Percentiles rank a stretch among this genome's conserved stretches.
These are phyloP conservation scores for Mechanitis messenoides DNA, from an alignment of 2,888 invertebrate species.

Conservation along the genomic window DNA sequence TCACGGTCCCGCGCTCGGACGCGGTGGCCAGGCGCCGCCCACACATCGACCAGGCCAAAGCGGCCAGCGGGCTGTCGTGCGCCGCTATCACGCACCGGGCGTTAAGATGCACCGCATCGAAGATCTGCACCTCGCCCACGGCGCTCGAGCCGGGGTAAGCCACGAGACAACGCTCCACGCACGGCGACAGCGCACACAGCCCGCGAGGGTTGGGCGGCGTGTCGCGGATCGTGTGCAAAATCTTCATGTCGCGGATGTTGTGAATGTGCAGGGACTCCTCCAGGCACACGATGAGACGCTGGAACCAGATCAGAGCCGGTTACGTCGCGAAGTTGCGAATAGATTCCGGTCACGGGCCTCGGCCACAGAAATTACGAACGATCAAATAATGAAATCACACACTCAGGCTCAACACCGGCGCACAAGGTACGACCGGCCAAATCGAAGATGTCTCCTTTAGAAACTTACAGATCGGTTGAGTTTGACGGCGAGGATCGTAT, in stretches of 20 bases:
- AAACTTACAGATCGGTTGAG: conserved; percentile 91
- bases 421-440: no score
- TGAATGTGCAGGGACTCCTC: conserved; percentile 99
- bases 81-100: conserved; percentile 98
- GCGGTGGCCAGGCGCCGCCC: conserved; percentile 90
- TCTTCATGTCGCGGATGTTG: conserved; percentile 98
- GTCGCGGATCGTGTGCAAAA: conserved; percentile 97
- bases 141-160: conserved; percentile 97
- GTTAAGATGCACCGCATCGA: conserved; percentile 93
- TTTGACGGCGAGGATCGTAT: conserved; percentile 96
- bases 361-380: no score
- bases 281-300: conserved; percentile 96
- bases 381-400: no score
- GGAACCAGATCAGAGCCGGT: conserved; percentile 27
- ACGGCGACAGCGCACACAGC: conserved; percentile 91
- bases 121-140: conserved; percentile 96
- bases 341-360: no score
- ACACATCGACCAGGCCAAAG: conserved; percentile 92
- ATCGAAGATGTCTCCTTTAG: no score
- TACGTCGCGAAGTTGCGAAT: no score
- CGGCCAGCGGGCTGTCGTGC: conserved; percentile 96
- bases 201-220: conserved; percentile 97
- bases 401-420: no score
- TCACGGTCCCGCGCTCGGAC: conserved; percentile 97
- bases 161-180: conserved; percentile 93